phyloP scores from a whole-genome alignment of 2,797 vertebrate genomes.

The Phataginus tetradactyla region DNA sequence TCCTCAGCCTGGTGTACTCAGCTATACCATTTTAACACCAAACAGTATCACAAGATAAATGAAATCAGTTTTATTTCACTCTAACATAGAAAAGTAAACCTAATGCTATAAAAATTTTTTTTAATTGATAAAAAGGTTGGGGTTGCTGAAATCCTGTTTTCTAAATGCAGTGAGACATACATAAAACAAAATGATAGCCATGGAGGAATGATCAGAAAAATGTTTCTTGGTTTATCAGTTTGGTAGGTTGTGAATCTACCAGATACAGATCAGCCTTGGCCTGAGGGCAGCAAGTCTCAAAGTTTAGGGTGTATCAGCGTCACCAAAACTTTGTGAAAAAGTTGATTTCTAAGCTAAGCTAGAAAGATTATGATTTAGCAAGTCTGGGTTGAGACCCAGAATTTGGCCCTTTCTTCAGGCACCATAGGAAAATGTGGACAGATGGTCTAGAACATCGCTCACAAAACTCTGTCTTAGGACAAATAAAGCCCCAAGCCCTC shows the following conservation, averaged over 20 bases:
- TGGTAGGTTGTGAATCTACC: neutral
- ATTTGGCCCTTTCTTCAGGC: neutral
- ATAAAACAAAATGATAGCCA: neutral
- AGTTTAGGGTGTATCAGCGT: neutral
- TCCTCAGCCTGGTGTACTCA: neutral
- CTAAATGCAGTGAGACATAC: neutral
- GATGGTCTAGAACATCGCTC: neutral
- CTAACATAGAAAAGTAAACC: neutral
- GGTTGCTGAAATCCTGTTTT: conserved; percentile 14
- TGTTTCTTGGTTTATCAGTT: neutral
- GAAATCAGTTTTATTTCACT: conserved; percentile 22
- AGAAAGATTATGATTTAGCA: neutral
- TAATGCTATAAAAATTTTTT: neutral
- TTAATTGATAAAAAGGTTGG: neutral
- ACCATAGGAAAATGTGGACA: neutral
- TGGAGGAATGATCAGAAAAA: neutral
- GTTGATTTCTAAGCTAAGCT: neutral
- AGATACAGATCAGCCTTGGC: neutral
- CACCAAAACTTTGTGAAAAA: conserved; percentile 20
- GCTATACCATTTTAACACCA: neutral
- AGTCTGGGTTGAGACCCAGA: neutral
- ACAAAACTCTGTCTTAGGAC: neutral
- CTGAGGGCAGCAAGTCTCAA: neutral
- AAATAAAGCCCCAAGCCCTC: neutral
- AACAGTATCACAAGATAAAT: neutral